Percentiles rank a stretch among this genome's conserved stretches.
These are phyloP conservation scores for Asobara japonica DNA, from an alignment of 1,140 invertebrate species.

Conservation along the genomic window DNA sequence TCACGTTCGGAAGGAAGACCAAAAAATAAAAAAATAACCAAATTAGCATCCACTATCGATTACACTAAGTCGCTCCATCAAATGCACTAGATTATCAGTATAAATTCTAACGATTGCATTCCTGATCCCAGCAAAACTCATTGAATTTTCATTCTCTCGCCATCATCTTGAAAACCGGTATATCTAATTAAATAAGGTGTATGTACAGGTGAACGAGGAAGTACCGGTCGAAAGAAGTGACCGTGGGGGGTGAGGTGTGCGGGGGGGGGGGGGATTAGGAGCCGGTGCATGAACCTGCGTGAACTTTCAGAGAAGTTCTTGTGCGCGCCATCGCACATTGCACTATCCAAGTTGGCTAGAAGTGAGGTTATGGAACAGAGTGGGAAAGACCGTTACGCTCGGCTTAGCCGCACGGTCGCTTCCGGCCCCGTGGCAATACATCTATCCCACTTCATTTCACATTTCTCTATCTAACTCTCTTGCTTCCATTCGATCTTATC, in stretches of 20 bases:
- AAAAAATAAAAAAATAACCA: too few species aligned
- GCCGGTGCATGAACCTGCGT: constrained; percentile 41
- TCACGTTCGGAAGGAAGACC: too few species aligned
- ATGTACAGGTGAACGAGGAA: constrained; percentile 11
- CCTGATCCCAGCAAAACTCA: background rate
- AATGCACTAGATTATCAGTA: too few species aligned
- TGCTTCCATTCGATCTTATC: background rate
- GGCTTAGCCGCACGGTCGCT: constrained; percentile 31
- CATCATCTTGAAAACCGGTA: constrained; percentile 3
- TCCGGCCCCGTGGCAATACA: constrained; percentile 36
- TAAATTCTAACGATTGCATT: background rate
- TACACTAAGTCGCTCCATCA: too few species aligned
- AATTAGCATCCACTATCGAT: too few species aligned
- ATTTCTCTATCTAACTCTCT: too few species aligned
- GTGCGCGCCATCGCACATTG: constrained; percentile 3
- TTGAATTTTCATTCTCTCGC: background rate
- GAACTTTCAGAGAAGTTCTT: constrained; percentile 34
- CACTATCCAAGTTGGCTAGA: background rate
- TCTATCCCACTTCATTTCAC: constrained; percentile 18
- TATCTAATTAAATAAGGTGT: constrained; percentile 4
- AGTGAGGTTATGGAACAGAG: background rate
- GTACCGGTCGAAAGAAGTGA: constrained; percentile 19
- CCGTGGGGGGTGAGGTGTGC: too few species aligned
- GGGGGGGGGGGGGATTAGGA: constrained; percentile 13
- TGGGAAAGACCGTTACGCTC: constrained; percentile 38